Evolutionary conservation across 92 coral and sea anemone genomes (phyloP).

Genomic region (Actinostola sp.): DNA sequence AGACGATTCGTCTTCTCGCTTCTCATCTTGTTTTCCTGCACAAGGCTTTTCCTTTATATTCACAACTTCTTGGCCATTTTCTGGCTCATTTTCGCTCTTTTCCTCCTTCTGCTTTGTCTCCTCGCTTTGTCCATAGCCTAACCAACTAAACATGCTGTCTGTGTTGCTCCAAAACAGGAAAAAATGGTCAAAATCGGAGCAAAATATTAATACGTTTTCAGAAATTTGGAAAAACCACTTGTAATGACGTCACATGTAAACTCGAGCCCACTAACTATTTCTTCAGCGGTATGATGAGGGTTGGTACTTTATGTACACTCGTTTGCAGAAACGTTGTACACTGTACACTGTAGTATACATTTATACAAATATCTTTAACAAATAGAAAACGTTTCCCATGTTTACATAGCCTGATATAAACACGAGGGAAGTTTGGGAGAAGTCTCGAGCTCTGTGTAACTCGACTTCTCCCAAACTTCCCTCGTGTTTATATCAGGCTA

Average conservation of each 20-base stretch:
- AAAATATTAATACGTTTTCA: background rate
- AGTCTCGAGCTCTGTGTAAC: too few species aligned
- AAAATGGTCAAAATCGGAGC: background rate
- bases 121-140: constrained; percentile 43
- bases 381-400: too few species aligned
- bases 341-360: too few species aligned
- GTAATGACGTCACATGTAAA: constrained; percentile 35
- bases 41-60: constrained; percentile 6
- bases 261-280: constrained; percentile 28
- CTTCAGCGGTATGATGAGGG: constrained; percentile 9
- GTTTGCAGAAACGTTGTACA: too few species aligned
- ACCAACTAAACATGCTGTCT: constrained; percentile 63
- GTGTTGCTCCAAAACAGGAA: background rate
- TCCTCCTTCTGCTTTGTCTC: constrained; percentile 18
- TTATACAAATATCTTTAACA: too few species aligned
- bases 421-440: too few species aligned
- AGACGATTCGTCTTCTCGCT: constrained; percentile 16
- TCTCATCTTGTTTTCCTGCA: constrained; percentile 6
- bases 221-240: background rate
- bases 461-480: too few species aligned
- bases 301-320: too few species aligned
- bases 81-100: constrained; percentile 21
- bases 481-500: too few species aligned
- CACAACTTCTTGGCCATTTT: constrained; percentile 34
- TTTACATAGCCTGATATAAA: too few species aligned